Percentiles rank a stretch among this genome's conserved stretches.
Conservation (phyloP, 2,888 invertebrate genomes). For the Mythimna pallens region DNA sequence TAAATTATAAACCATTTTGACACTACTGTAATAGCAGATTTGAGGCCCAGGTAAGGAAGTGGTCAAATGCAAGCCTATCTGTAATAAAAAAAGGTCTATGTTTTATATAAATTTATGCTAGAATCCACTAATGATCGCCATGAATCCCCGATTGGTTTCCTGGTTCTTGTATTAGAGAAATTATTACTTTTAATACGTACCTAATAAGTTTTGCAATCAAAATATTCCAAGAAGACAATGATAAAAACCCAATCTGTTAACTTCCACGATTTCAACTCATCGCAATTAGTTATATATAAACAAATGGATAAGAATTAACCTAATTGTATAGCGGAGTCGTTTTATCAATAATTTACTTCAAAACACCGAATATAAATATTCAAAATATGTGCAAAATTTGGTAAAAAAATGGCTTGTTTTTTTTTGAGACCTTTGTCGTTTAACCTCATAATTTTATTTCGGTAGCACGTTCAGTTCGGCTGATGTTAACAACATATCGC, state of each 20-base stretch:
- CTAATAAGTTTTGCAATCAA: background rate
- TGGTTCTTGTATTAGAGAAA: no score
- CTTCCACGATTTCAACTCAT: conserved; percentile 16
- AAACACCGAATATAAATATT: background rate
- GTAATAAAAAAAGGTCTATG: no score
- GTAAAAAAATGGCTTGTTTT: conserved; percentile 1
- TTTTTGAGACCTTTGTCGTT: conserved; percentile 14
- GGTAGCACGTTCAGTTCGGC: background rate
- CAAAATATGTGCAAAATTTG: background rate
- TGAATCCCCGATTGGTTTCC: no score
- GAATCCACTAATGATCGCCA: no score
- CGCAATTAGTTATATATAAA: conserved; percentile 8
- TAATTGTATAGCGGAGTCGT: conserved; percentile 7
- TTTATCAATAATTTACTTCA: conserved; percentile 19
- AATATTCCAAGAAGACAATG: conserved; percentile 27
- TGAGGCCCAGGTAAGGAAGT: no score
- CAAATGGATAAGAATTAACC: conserved; percentile 47
- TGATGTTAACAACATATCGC: background rate
- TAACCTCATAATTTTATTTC: conserved; percentile 16
- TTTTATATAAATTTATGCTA: no score
- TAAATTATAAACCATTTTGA: no score
- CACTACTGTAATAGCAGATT: no score
- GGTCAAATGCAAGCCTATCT: no score
- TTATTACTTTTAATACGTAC: background rate
- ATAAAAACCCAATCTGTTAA: conserved; percentile 10